Conservation (phyloP, 2,888 invertebrate species). For the Dicranocentrus wangi region DNA sequence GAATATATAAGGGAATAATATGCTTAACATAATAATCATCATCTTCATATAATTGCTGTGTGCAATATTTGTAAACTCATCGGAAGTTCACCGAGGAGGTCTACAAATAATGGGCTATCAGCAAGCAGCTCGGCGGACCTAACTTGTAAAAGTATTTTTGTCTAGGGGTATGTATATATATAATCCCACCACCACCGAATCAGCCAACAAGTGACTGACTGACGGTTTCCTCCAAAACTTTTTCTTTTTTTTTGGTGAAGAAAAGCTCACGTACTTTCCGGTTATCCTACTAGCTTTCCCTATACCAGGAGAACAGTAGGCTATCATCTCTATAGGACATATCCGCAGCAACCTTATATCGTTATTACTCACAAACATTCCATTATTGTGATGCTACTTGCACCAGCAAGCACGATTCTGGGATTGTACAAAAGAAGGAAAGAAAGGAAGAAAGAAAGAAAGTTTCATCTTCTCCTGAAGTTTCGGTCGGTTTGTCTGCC, state of each 20-base stretch:
- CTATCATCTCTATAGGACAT: no score
- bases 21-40: not conserved
- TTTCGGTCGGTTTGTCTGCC: not conserved
- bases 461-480: constrained; percentile 10
- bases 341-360: no score
- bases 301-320: no score
- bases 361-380: constrained; percentile 6
- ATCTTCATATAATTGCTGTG: constrained; percentile 12
- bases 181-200: no score
- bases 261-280: constrained; percentile 40
- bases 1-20: not conserved
- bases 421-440: constrained; percentile 17
- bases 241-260: no score
- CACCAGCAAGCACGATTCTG: not conserved
- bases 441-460: no score
- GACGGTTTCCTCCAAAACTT: constrained; percentile 16
- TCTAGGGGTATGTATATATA: no score
- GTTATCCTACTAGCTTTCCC: not conserved
- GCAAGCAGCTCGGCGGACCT: not conserved
- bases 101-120: not conserved
- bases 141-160: not conserved
- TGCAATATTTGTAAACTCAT: not conserved
- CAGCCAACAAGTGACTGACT: constrained; percentile 29
- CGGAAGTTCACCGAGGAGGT: not conserved
- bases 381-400: not conserved